These are phyloP conservation scores for Parthenolecanium corni DNA, from an alignment of 2,888 invertebrate genomes.

Conservation along the genomic window DNA sequence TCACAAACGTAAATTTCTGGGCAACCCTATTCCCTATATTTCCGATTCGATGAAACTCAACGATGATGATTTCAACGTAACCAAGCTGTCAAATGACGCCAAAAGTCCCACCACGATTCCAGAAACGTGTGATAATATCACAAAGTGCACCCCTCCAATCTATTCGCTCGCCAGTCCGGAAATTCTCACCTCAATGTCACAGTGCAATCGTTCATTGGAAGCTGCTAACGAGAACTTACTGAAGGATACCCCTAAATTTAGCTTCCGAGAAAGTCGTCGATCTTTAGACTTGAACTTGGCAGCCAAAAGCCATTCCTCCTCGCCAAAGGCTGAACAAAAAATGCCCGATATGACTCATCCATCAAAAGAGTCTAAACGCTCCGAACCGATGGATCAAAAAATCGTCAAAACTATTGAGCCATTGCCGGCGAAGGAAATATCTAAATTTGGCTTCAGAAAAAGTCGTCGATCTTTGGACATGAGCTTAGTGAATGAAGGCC, in stretches of 20 bases:
- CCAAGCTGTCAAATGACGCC: neutral
- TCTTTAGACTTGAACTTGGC: neutral
- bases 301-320: too few species aligned
- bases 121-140: neutral
- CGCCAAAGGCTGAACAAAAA: neutral
- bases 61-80: neutral
- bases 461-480: neutral
- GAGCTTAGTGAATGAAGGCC: neutral
- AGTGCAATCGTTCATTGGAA: neutral
- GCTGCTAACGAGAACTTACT: too few species aligned
- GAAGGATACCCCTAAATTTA: too few species aligned
- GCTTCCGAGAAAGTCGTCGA: neutral
- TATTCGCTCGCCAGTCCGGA: neutral
- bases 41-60: neutral
- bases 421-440: neutral
- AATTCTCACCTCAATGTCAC: neutral
- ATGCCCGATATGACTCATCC: too few species aligned
- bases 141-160: neutral
- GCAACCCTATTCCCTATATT: neutral
- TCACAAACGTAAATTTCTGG: neutral
- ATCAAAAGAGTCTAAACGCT: neutral
- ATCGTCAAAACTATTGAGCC: too few species aligned
- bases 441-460: neutral
- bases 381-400: neutral
- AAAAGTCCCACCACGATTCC: neutral